Percentiles rank a stretch among this genome's conserved stretches.
phyloP scores from a whole-genome alignment of 2,113 vertebrate genomes.

The Notothenia coriiceps region DNA sequence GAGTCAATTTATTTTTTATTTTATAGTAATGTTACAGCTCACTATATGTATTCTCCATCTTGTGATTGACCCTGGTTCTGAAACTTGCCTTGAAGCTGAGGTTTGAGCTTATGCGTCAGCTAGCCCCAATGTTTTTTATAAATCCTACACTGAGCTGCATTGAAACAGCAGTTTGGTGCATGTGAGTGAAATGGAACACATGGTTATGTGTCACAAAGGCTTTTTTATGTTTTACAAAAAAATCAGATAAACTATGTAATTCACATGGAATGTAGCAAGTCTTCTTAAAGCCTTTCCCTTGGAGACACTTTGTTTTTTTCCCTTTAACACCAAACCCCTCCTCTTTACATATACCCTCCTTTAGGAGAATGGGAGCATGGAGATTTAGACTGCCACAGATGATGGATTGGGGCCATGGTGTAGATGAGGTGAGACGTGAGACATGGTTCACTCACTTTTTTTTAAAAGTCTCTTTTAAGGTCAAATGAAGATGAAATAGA shows the following conservation, averaged over 20 bases:
- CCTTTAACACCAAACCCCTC: constrained; percentile 53
- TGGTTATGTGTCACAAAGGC: constrained; percentile 40
- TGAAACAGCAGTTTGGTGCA: constrained; percentile 26
- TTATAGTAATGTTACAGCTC: constrained; percentile 25
- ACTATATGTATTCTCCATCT: constrained; percentile 1
- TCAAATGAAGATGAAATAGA: constrained; percentile 83
- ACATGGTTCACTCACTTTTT: constrained; percentile 64
- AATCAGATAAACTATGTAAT: constrained; percentile 53
- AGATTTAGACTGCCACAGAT: constrained; percentile 76
- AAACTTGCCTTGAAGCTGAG: constrained; percentile 40
- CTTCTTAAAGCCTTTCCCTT: constrained; percentile 33
- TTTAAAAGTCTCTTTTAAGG: constrained; percentile 67
- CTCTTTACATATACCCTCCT: constrained; percentile 57
- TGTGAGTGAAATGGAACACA: constrained; percentile 43
- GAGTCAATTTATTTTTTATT: constrained; percentile 11
- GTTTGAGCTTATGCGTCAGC: constrained; percentile 8
- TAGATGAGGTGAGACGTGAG: constrained; percentile 83
- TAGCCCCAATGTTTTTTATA: constrained; percentile 29
- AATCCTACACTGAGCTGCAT: constrained; percentile 41
- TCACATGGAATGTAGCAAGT: constrained; percentile 44
- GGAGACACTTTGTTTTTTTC: constrained; percentile 11
- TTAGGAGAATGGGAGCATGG: constrained; percentile 54
- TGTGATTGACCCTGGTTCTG: constrained; percentile 23
- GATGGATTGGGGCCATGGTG: constrained; percentile 78
- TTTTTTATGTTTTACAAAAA: constrained; percentile 45